Conservation (phyloP, 2,888 invertebrate species). For the Amphimallon solstitiale region DNA sequence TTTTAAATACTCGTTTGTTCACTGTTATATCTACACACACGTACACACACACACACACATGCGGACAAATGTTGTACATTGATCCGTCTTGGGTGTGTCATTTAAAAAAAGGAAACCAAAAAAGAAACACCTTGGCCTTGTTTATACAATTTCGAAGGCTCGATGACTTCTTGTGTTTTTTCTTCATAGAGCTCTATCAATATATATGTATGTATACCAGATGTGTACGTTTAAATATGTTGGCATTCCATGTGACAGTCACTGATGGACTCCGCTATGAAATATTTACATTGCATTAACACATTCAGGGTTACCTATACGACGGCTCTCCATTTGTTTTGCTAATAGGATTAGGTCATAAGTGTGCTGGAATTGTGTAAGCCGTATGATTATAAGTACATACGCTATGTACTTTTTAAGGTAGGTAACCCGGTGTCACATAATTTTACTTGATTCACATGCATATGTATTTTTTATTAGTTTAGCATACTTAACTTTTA, state of each 20-base stretch:
- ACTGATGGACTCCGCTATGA: not conserved
- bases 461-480: constrained; percentile 15
- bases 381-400: not conserved
- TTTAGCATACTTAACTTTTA: constrained; percentile 8
- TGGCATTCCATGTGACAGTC: constrained; percentile 3
- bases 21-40: too few species aligned
- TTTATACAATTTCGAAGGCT: constrained; percentile 21
- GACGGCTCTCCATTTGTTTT: constrained; percentile 6
- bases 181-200: not conserved
- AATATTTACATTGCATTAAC: constrained; percentile 18
- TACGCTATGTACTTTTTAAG: constrained; percentile 4
- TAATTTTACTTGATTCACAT: constrained; percentile 14
- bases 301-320: not conserved
- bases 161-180: constrained; percentile 22
- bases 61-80: not conserved
- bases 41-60: too few species aligned
- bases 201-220: not conserved
- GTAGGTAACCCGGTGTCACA: constrained; percentile 25
- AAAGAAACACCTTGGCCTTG: constrained; percentile 22
- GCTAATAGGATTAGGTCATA: constrained; percentile 27
- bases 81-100: constrained; percentile 19
- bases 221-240: constrained; percentile 17
- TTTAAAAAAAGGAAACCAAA: not conserved
- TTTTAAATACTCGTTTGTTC: too few species aligned
- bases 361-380: constrained; percentile 3